Conservation (phyloP, 2,797 vertebrate species). For the Nasua narica region DNA sequence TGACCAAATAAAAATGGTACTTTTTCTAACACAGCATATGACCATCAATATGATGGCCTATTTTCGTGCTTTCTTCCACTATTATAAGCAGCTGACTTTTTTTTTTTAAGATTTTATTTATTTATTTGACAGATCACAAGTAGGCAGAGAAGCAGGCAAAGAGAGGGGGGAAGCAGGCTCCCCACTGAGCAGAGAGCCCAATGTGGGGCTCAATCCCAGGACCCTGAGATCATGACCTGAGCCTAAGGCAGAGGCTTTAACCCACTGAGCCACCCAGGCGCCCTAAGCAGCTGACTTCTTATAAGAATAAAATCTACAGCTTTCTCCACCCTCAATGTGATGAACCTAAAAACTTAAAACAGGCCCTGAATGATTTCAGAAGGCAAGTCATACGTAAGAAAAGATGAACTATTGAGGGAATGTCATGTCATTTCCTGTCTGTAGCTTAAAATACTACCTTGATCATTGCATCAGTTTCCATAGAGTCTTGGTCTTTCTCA, state of each 20-base stretch:
- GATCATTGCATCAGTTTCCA: constrained; percentile 94
- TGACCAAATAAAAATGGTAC: background rate
- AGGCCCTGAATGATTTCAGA: background rate
- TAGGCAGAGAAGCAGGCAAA: no score
- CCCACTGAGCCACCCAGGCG: no score
- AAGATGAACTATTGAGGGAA: background rate
- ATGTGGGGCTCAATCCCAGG: no score
- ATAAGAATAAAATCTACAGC: background rate
- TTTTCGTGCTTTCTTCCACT: background rate
- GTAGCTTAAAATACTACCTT: constrained; percentile 86
- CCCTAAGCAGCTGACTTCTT: background rate
- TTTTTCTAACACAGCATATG: background rate
- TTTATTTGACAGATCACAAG: no score
- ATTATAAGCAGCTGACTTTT: background rate
- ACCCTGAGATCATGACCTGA: no score
- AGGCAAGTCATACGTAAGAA: background rate
- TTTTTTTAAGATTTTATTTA: background rate
- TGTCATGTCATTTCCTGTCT: background rate
- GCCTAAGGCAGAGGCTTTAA: no score
- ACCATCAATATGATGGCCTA: background rate
- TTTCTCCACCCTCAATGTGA: background rate
- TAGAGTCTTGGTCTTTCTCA: constrained; percentile 85
- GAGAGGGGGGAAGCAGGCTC: no score
- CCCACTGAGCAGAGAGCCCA: no score
- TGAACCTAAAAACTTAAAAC: background rate